A percentile compares a stretch with the other conserved stretches of the same genome.
phyloP scores from a whole-genome alignment of 2,888 invertebrate species.

The Cenopis cana region DNA sequence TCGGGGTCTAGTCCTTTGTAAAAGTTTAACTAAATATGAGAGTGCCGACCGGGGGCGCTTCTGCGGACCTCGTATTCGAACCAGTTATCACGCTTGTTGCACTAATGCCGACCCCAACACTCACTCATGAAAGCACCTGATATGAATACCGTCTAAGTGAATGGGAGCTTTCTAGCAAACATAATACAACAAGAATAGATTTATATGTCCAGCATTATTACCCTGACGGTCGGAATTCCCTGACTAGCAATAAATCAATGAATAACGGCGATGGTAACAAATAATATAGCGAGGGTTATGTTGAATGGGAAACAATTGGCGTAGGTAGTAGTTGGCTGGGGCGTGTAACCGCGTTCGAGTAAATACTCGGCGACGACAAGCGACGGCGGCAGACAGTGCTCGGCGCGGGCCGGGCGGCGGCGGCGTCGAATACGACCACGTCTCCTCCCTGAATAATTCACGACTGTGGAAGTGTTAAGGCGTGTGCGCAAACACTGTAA shows the following conservation, averaged over 20 bases:
- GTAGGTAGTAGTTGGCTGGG: conserved; percentile 24
- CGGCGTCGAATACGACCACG: conserved; percentile 12
- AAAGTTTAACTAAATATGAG: conserved; percentile 81
- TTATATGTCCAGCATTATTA: conserved; percentile 32
- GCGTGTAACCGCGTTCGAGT: conserved; percentile 52
- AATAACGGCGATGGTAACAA: conserved; percentile 39
- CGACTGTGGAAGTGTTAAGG: conserved; percentile 68
- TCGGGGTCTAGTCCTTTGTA: conserved; percentile 66
- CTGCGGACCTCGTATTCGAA: conserved; percentile 47
- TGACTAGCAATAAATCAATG: conserved; percentile 39
- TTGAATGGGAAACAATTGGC: conserved; percentile 43
- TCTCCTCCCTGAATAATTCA: conserved; percentile 74
- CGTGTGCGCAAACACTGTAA: conserved; percentile 73
- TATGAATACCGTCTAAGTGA: not conserved
- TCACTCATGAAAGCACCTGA: not conserved
- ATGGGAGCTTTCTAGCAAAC: not conserved
- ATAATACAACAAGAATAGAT: conserved; percentile 23
- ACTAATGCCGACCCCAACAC: conserved; percentile 15
- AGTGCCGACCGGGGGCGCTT: conserved; percentile 49
- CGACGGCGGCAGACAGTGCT: conserved; percentile 48
- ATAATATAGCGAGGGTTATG: conserved; percentile 43
- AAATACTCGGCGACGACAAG: conserved; percentile 61
- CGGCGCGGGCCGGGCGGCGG: conserved; percentile 53
- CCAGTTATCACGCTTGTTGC: conserved; percentile 47
- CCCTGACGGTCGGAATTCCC: conserved; percentile 15